Evolutionary conservation across 2,888 invertebrate genomes (phyloP).

Genomic region (Melanostoma scalare): DNA sequence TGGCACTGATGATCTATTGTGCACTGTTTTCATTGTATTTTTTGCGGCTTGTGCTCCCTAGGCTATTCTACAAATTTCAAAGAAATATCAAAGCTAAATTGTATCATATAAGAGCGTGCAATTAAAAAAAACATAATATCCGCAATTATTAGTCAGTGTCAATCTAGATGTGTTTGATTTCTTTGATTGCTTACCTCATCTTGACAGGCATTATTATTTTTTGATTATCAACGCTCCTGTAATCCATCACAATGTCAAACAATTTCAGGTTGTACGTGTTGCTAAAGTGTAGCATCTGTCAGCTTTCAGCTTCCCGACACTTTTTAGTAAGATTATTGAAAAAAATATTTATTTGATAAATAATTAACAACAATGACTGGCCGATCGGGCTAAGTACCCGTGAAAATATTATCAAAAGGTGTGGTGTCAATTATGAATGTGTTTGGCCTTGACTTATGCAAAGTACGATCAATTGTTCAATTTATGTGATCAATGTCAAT

Average conservation of each 20-base stretch:
- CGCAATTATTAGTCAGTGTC: conserved; percentile 39
- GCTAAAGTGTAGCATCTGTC: conserved; percentile 18
- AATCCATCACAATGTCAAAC: conserved; percentile 49
- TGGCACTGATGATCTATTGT: conserved; percentile 35
- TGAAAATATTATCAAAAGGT: conserved; percentile 46
- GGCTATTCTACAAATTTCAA: conserved; percentile 21
- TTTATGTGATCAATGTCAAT: conserved; percentile 29
- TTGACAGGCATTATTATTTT: conserved; percentile 9
- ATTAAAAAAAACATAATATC: conserved; percentile 16
- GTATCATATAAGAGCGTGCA: not conserved
- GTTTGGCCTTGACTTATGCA: conserved; percentile 35
- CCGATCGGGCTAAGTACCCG: conserved; percentile 32
- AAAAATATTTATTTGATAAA: conserved; percentile 18
- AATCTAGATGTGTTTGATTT: not conserved
- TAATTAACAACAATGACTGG: conserved; percentile 31
- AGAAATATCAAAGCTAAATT: conserved; percentile 8
- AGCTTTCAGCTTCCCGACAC: conserved; percentile 17
- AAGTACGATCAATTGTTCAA: not conserved
- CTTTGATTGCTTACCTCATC: conserved; percentile 42
- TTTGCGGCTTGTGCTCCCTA: not conserved
- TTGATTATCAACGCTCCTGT: conserved; percentile 3
- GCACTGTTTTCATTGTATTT: conserved; percentile 10
- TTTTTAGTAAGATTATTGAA: conserved; percentile 45
- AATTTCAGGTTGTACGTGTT: not conserved
- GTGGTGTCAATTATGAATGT: conserved; percentile 13